phyloP scores from a whole-genome alignment of 2,797 vertebrate species.

The Anniella stebbinsi region DNA sequence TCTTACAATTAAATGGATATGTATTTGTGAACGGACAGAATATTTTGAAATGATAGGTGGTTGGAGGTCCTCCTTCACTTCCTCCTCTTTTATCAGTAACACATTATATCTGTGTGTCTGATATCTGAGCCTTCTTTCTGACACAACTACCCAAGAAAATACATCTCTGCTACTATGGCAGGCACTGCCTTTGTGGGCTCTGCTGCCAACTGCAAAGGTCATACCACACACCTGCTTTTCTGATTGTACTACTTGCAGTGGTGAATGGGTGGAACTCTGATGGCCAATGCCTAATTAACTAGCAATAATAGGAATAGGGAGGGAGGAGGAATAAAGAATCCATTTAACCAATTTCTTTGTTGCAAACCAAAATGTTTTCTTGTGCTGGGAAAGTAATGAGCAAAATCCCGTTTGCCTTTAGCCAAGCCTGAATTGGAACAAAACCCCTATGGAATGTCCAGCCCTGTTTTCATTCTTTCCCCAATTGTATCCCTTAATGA shows the following conservation, averaged over 20 bases:
- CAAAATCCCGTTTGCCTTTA: background rate
- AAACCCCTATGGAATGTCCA: constrained; percentile 41
- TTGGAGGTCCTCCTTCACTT: background rate
- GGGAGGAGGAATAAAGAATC: background rate
- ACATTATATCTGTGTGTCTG: constrained; percentile 1
- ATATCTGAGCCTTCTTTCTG: constrained; percentile 4
- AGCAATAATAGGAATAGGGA: background rate
- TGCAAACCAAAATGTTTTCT: background rate
- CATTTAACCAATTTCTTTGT: rapidly evolving
- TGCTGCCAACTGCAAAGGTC: constrained; percentile 19
- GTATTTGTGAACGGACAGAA: background rate
- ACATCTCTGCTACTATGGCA: background rate
- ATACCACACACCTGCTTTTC: constrained; percentile 40
- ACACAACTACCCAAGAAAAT: constrained; percentile 6
- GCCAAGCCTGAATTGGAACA: constrained; percentile 37
- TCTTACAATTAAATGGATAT: background rate
- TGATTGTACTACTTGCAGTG: constrained; percentile 30
- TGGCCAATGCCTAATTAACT: background rate
- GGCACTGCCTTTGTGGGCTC: constrained; percentile 5
- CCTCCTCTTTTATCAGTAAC: background rate
- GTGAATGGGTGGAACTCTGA: constrained; percentile 28
- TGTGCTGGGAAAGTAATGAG: background rate
- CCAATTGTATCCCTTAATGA: constrained; percentile 46
- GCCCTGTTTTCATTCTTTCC: constrained; percentile 20
- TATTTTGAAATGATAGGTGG: background rate